Percentiles rank a stretch among this genome's conserved stretches.
These are phyloP conservation scores for Octonoba sinensis DNA, from an alignment of 2,888 invertebrate genomes.

Conservation along the genomic window DNA sequence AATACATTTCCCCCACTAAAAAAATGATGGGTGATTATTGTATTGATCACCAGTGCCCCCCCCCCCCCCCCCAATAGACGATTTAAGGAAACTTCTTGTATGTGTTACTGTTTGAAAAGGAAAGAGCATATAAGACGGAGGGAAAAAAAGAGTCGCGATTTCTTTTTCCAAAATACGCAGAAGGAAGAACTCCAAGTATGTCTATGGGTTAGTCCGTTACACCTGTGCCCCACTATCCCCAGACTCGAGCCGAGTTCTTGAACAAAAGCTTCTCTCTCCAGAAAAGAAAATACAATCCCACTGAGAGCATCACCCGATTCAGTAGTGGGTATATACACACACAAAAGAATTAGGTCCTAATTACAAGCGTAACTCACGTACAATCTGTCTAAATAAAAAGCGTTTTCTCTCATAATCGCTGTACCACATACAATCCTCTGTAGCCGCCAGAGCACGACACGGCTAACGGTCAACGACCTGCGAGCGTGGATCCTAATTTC, in stretches of 20 bases:
- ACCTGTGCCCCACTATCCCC: constrained; percentile 5
- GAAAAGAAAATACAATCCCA: not conserved
- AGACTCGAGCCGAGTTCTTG: not conserved
- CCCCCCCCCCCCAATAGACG: too few species aligned
- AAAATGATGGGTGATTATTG: too few species aligned
- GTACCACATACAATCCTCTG: constrained; percentile 3
- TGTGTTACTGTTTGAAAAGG: too few species aligned
- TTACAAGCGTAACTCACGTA: not conserved
- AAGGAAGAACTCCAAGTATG: too few species aligned
- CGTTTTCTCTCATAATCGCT: constrained; percentile 22
- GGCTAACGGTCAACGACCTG: constrained; percentile 20
- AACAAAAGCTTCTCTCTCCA: not conserved
- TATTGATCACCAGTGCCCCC: too few species aligned
- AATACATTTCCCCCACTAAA: too few species aligned
- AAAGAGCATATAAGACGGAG: too few species aligned
- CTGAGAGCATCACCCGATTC: too few species aligned
- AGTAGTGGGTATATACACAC: not conserved
- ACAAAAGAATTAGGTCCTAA: constrained; percentile 23
- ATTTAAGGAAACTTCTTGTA: too few species aligned
- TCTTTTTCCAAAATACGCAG: too few species aligned
- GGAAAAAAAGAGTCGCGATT: too few species aligned
- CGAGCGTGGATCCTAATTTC: constrained; percentile 9
- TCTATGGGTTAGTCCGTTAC: not conserved
- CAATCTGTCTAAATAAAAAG: constrained; percentile 19
- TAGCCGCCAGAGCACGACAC: constrained; percentile 15